Base-by-base conservation (phyloP, 2,888 invertebrate genomes). In the Cheilosia vulpina region DNA sequence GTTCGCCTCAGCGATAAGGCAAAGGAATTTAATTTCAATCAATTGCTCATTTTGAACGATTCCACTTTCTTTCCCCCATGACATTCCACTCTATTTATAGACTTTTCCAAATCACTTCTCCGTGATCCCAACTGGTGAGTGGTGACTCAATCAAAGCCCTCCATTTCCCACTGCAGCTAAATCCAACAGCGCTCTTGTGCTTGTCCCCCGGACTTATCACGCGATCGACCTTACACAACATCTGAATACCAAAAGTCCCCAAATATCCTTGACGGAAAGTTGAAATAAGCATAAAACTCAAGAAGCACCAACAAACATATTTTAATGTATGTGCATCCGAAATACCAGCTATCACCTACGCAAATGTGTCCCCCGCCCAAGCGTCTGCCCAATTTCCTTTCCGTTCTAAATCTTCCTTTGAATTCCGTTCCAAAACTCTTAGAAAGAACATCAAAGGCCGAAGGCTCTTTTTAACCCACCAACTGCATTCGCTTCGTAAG, bases 401-500 rank as follows among this genome's bases (percentile, higher is more conserved):
- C 34, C 58, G 21, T 69, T 41, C 57, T 57, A 1, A 71, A 75
- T 58, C 71, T 53, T 34, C 45, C 41, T 34, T 66, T 68, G 55
- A 73, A 78, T 79, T 21, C 65, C 60, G 71, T 66, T 63, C 19
- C 43, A 11, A 41, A 57, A 65, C 31, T 63, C 41, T 60, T 15
- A 63, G 76, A 85, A 85, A 76, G 72, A 81, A 77, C 85, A 85
- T 85, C 85, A 85, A 72, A 85, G 72, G 57, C 81, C 72, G 76
- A 81, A 71, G 72, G 66, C 55, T 63, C 57, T 76, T 77, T 81
- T 77, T 76, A 68, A 72, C 62, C 77, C 57, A 66, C 65, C 71
- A 72, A 57, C 55, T 72, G 62, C 66, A 77, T 72, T 65, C 21
- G 53, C 43, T 62, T 31, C 19, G 13, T 27, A 27, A 63, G 27